Percentiles rank a stretch among this genome's conserved stretches.
These are phyloP conservation scores for Coenobita brevimanus DNA, from an alignment of 1,140 invertebrate genomes.

Conservation along the genomic window DNA sequence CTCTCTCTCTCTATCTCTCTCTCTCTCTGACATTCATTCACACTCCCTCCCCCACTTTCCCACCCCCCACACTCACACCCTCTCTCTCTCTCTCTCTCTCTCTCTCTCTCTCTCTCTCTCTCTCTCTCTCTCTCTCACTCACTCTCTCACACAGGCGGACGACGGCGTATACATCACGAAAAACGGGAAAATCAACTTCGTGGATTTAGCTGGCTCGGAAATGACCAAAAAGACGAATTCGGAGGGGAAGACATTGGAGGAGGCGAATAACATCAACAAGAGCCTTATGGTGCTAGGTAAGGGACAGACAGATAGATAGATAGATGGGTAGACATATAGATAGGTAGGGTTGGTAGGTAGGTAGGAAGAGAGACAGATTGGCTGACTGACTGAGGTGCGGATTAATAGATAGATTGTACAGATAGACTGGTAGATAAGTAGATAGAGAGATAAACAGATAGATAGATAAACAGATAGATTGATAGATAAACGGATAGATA, in stretches of 20 bases:
- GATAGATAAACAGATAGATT: constrained; percentile 1
- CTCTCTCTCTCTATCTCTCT: neutral
- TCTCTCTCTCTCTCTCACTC: no score
- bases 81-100: no score
- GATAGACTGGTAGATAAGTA: neutral
- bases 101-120: neutral
- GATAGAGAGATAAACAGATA: constrained; percentile 16
- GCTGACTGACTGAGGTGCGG: no score
- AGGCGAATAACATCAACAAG: constrained; percentile 97
- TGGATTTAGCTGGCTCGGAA: constrained; percentile 95
- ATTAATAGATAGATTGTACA: no score
- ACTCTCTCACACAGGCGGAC: constrained; percentile 77
- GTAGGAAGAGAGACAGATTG: neutral
- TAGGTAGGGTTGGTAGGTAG: neutral
- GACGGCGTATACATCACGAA: constrained; percentile 88
- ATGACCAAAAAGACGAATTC: constrained; percentile 95
- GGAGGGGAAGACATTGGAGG: constrained; percentile 90
- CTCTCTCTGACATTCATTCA: neutral
- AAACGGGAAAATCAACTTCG: constrained; percentile 95
- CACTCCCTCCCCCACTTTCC: no score
- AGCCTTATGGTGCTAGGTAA: constrained; percentile 94
- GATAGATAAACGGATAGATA: no score
- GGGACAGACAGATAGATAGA: neutral
- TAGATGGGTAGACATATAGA: neutral
- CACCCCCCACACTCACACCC: no score